phyloP scores from a whole-genome alignment of 64 coral and sea anemone species.

The Exaiptasia diaphana region DNA sequence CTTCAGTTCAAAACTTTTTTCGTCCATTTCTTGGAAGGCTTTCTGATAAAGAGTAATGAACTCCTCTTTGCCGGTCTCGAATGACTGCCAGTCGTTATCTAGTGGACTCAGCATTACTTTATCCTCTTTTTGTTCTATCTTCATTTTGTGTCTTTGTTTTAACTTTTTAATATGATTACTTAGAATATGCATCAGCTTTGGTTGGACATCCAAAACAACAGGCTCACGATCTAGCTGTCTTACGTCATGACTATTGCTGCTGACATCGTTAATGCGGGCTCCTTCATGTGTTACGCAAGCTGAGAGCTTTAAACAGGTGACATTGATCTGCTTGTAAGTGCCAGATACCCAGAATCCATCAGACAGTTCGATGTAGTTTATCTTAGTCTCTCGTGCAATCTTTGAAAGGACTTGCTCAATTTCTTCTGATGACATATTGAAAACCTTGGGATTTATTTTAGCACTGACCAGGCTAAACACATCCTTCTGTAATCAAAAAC shows the following conservation, averaged over 20 bases:
- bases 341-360: not conserved
- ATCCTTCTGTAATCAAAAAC: not conserved
- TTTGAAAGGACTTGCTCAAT: not conserved
- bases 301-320: not conserved
- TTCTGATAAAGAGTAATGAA: constrained; percentile 38
- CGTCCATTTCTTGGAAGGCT: not conserved
- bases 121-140: not conserved
- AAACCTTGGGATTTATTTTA: not conserved
- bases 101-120: not conserved
- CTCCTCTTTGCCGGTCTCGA: not conserved
- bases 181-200: constrained; percentile 19
- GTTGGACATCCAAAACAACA: not conserved
- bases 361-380: not conserved
- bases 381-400: too few relatives aligned
- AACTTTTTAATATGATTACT: not conserved
- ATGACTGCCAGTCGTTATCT: not conserved
- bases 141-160: not conserved
- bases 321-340: not conserved
- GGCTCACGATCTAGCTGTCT: not conserved
- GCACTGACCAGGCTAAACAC: not conserved
- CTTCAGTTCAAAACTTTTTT: not conserved
- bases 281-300: not conserved
- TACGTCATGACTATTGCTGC: not conserved
- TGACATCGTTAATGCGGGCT: not conserved
- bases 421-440: not conserved